These are phyloP conservation scores for Nomada lathburiana DNA, from an alignment of 2,888 invertebrate species.

Conservation along the genomic window DNA sequence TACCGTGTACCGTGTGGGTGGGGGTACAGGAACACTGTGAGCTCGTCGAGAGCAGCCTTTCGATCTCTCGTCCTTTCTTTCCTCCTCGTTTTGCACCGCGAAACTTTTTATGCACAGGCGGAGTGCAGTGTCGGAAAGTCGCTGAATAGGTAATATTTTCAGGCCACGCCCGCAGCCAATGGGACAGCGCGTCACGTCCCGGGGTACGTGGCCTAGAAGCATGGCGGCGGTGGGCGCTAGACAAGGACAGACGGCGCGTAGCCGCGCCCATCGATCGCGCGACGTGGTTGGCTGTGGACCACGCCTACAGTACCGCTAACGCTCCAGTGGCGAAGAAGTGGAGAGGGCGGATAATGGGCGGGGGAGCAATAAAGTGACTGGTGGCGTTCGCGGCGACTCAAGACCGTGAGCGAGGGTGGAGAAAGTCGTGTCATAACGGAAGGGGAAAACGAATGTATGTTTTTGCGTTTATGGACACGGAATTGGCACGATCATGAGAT, in stretches of 20 bases:
- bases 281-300: neutral
- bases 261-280: neutral
- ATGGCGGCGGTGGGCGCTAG: slow-evolving; percentile 17
- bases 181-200: neutral
- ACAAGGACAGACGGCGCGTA: neutral
- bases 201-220: slow-evolving; percentile 2
- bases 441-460: slow-evolving; percentile 36
- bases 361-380: slow-evolving; percentile 32
- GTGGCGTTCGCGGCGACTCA: slow-evolving; percentile 17
- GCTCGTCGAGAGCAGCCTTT: slow-evolving; percentile 17
- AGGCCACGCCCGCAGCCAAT: slow-evolving; percentile 19
- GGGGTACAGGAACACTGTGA: neutral
- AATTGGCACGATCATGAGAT: slow-evolving; percentile 29
- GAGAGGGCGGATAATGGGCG: neutral
- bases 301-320: slow-evolving; percentile 10
- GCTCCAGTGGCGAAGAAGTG: neutral
- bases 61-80: slow-evolving; percentile 24
- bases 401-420: slow-evolving; percentile 17
- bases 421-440: neutral
- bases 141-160: neutral
- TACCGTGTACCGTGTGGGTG: slow-evolving; percentile 20
- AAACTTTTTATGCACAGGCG: slow-evolving; percentile 19
- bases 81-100: neutral
- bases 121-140: neutral
- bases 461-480: slow-evolving; percentile 37